A percentile compares a stretch with the other conserved stretches of the same genome.
Evolutionary conservation across 2,113 vertebrate genomes (phyloP).

Genomic region (Pollachius pollachius): DNA sequence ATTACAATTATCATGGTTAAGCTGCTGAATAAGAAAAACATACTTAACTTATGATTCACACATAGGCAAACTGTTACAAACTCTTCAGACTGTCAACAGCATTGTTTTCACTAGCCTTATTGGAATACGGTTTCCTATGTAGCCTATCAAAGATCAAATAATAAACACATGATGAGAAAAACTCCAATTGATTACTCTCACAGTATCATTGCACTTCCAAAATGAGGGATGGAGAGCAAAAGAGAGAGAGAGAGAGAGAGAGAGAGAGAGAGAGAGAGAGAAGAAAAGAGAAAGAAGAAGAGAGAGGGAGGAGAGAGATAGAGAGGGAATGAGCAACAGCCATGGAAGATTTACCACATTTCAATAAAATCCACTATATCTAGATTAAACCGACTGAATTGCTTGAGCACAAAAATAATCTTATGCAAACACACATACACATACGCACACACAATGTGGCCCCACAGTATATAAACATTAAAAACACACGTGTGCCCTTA

Average conservation of each 20-base stretch:
- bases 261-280: background rate
- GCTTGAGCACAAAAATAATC: too few relatives aligned
- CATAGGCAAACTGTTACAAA: too few relatives aligned
- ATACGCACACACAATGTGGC: constrained; percentile 13
- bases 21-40: too few relatives aligned
- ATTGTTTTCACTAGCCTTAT: too few relatives aligned
- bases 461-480: too few relatives aligned
- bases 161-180: background rate
- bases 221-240: constrained; percentile 4
- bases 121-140: too few relatives aligned
- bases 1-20: too few relatives aligned
- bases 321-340: background rate
- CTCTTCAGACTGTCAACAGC: too few relatives aligned
- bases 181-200: background rate
- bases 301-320: too few relatives aligned
- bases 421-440: constrained; percentile 5
- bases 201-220: constrained; percentile 5
- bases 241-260: too few relatives aligned
- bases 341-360: background rate
- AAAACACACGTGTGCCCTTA: constrained; percentile 4
- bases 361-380: background rate
- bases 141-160: background rate
- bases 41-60: too few relatives aligned
- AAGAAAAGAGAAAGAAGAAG: background rate
- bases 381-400: too few relatives aligned